A percentile compares a stretch with the other conserved stretches of the same genome.
Conservation (phyloP, 2,888 invertebrate genomes). For the Proisotoma minuta region DNA sequence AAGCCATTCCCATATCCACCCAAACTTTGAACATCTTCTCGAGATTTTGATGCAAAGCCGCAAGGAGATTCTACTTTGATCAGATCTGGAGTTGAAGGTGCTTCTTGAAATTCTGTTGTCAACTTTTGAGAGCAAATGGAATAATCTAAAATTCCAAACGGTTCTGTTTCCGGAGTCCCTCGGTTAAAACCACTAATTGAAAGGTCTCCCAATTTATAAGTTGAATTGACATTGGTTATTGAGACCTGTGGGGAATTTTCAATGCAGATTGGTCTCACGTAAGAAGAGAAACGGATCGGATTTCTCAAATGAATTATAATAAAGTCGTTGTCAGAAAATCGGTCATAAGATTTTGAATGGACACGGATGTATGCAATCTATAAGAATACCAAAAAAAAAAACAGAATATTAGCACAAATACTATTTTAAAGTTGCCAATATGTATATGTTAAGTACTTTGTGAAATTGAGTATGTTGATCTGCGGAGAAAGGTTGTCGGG, state of each 20-base stretch:
- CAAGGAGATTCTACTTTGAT: conserved; percentile 20
- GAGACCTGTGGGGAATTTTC: conserved; percentile 20
- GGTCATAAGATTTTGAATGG: conserved; percentile 20
- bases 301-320: conserved; percentile 27
- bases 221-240: conserved; percentile 17
- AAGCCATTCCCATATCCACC: conserved; percentile 11
- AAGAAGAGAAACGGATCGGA: conserved; percentile 29
- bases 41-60: conserved; percentile 17
- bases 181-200: conserved; percentile 23
- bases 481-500: conserved; percentile 20
- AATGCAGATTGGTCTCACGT: conserved; percentile 31
- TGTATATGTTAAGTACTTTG: conserved; percentile 18
- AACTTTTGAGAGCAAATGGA: conserved; percentile 26
- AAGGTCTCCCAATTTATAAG: conserved; percentile 19
- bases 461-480: conserved; percentile 35
- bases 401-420: too few species aligned
- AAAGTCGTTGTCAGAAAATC: conserved; percentile 24
- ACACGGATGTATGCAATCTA: conserved; percentile 30
- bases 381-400: too few species aligned
- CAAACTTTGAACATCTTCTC: conserved; percentile 13
- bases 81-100: conserved; percentile 8
- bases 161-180: conserved; percentile 19
- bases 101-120: conserved; percentile 13
- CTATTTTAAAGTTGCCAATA: not conserved
- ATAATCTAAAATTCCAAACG: conserved; percentile 22